Evolutionary conservation across 2,797 vertebrate species (phyloP), one percentile per base, ranked within the genome.

Genomic region (Knipowitschia caucasica): DNA sequence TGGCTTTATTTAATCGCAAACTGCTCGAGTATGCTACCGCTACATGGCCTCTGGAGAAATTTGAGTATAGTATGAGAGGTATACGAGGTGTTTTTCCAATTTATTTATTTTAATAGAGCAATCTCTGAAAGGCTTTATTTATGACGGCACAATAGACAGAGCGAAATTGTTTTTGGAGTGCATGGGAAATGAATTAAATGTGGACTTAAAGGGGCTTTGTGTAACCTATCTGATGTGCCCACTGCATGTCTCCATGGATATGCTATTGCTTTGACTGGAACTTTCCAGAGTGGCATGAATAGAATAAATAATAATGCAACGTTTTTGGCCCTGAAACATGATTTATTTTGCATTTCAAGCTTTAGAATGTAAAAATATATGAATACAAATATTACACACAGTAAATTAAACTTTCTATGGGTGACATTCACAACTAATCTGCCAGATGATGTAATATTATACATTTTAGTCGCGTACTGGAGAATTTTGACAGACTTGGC

Each of bases 1-100:
- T 39, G 50, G 58, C 58, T 68, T 72, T 59, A 70, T 77, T 59
- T 71, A 75, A 83, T 67, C 65, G 66, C 51, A 63, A n/a, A 45
- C 56, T 60, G 69, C 1, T 17, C 54, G 27, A 44, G 42, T 11
- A 52, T 3, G 4, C 40, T 60, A 57, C 71, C 65, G 46, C 67
- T 57, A 64, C 74, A 57, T 1, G 68, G 54, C 44, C 76, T 61
- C 56, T 11, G 34, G 67, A 64, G 67, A 60, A 64, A 72, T 71
- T 29, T 39, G 38, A 62, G 24, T 27, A n/a, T 14, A 10, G 12
- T 24, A 3, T 2, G 15, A 9, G n/a, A 1, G 24, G 23, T 25
- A 21, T 39, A 39, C 11, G 8, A 15, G 18, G 36, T 39, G 14
- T 44, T 56, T 57, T 50, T 55, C 43, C 50, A 58, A 50, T 73